Conservation (phyloP, 2,888 invertebrate genomes). For the Drosophila cyrtoloma region DNA sequence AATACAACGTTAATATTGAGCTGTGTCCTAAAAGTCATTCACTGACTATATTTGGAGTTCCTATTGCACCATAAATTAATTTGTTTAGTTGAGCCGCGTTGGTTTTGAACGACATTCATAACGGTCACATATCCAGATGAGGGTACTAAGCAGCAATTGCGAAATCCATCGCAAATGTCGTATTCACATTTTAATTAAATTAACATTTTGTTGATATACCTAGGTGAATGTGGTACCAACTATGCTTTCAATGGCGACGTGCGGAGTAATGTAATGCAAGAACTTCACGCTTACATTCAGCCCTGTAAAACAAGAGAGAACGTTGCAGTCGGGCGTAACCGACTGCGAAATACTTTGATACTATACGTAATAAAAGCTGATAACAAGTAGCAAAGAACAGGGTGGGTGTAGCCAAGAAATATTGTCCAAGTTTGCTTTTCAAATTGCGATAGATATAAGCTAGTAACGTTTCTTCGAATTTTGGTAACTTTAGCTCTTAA, state of each 20-base stretch:
- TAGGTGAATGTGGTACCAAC: constrained; percentile 34
- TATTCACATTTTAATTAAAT: constrained; percentile 79
- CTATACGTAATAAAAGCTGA: no score
- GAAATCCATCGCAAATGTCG: constrained; percentile 54
- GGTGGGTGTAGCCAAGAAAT: no score
- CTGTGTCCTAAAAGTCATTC: constrained; percentile 32
- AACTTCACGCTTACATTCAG: constrained; percentile 22
- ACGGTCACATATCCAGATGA: constrained; percentile 11
- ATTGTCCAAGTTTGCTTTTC: no score
- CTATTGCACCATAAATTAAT: constrained; percentile 67
- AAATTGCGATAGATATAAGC: no score
- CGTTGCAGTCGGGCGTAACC: no score
- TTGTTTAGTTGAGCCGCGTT: constrained; percentile 61
- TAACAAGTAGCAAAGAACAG: no score
- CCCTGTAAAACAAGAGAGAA: constrained; percentile 11
- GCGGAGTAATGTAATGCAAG: constrained; percentile 37
- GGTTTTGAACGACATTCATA: constrained; percentile 61
- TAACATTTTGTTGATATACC: constrained; percentile 73
- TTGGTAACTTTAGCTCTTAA: no score
- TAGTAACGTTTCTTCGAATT: no score
- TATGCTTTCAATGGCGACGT: constrained; percentile 38
- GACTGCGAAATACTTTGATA: no score
- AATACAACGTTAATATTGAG: constrained; percentile 40
- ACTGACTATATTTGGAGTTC: constrained; percentile 12
- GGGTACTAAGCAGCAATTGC: not conserved